A percentile compares a stretch with the other conserved stretches of the same genome.
phyloP scores from a whole-genome alignment of 2,888 invertebrate species.

The Protophormia terraenovae region DNA sequence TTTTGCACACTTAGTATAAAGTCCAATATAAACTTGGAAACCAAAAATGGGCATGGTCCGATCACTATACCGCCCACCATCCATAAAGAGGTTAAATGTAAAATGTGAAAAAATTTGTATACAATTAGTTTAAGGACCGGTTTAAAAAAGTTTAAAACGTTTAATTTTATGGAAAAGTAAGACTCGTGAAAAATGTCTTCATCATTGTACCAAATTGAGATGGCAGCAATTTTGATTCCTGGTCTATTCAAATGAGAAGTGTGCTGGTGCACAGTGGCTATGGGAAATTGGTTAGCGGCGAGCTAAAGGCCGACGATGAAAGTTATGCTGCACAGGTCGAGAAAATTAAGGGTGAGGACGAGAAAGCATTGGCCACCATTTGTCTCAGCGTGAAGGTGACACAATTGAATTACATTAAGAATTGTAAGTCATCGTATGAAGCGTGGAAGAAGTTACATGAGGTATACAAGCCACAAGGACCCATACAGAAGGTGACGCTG shows the following conservation, averaged over 20 bases:
- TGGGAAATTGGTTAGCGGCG: constrained; percentile 38
- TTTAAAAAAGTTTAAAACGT: no score
- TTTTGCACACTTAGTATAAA: no score
- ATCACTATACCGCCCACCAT: no score
- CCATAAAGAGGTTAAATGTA: no score
- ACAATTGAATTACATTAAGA: not conserved
- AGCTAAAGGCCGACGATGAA: constrained; percentile 8
- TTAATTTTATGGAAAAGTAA: no score
- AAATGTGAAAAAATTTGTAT: no score
- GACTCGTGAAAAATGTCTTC: no score
- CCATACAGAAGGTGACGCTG: not conserved
- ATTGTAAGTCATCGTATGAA: not conserved
- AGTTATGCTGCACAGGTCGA: not conserved
- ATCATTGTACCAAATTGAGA: constrained; percentile 45
- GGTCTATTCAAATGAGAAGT: constrained; percentile 49
- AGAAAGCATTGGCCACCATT: constrained; percentile 22
- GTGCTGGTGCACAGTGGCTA: constrained; percentile 44
- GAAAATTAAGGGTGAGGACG: constrained; percentile 20
- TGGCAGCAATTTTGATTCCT: constrained; percentile 38
- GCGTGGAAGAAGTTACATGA: not conserved
- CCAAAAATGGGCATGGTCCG: no score
- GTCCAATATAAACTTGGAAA: no score
- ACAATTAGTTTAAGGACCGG: no score
- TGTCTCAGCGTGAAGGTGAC: constrained; percentile 44
- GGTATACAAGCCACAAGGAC: no score